These are phyloP conservation scores for Tenthredo mesomela DNA, from an alignment of 2,888 invertebrate genomes.

Conservation along the genomic window DNA sequence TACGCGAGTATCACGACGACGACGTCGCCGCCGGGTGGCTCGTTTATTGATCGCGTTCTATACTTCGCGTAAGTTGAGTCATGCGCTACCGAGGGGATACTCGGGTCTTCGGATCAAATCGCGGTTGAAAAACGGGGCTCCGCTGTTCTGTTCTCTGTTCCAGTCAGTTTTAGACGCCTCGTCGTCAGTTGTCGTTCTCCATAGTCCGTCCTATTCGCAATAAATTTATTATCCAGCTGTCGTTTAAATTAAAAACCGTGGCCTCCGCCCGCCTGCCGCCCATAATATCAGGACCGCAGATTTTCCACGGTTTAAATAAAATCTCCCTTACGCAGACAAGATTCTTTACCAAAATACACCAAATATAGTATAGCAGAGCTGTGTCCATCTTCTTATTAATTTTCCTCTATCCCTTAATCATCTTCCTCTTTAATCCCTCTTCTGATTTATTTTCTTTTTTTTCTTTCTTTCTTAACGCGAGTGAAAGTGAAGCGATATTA, in stretches of 20 bases:
- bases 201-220: background rate
- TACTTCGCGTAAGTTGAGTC: slow-evolving; percentile 37
- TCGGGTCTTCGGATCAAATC: slow-evolving; percentile 44
- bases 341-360: background rate
- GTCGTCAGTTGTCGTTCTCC: background rate
- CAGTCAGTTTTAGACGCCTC: background rate
- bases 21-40: background rate
- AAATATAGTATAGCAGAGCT: background rate
- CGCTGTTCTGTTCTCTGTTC: background rate
- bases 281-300: background rate
- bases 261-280: slow-evolving; percentile 16
- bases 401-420: background rate
- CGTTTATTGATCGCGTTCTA: slow-evolving; percentile 21
- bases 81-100: slow-evolving; percentile 45
- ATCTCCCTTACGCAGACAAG: background rate
- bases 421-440: background rate
- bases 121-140: background rate
- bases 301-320: background rate
- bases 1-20: background rate
- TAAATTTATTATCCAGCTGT: background rate
- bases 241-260: background rate
- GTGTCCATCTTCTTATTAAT: background rate
- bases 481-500: slow-evolving; percentile 48
- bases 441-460: background rate
- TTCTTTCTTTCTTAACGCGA: background rate